phyloP scores from a whole-genome alignment of 1,140 invertebrate species.

The Pseudomyrmex sp. region DNA sequence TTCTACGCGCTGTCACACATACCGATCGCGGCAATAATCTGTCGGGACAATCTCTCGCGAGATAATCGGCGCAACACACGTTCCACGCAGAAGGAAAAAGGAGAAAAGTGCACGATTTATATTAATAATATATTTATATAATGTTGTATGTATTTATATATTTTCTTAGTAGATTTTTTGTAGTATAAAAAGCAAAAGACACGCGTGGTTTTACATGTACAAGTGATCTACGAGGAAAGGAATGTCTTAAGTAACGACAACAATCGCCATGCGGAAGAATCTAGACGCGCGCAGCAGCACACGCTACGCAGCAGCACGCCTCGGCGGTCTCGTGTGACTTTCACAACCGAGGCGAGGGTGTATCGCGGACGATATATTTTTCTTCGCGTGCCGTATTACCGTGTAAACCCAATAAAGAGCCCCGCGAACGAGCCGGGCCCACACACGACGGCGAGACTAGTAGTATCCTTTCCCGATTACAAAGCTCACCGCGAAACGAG shows the following conservation, averaged over 20 bases:
- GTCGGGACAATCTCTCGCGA: background rate
- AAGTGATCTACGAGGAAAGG: background rate
- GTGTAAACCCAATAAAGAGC: slow-evolving; percentile 74
- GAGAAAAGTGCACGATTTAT: background rate
- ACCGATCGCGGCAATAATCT: background rate
- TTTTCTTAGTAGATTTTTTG: too few relatives aligned
- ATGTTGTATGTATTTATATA: too few relatives aligned
- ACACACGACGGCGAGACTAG: slow-evolving; percentile 64
- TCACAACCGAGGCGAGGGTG: slow-evolving; percentile 43
- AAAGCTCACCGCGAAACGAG: slow-evolving; percentile 63
- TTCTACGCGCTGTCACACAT: background rate
- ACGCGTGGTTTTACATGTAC: background rate
- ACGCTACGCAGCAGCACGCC: background rate
- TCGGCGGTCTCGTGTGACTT: slow-evolving; percentile 49
- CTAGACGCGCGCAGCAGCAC: background rate
- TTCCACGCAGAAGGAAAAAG: background rate
- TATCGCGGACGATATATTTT: slow-evolving; percentile 68
- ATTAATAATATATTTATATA: too few relatives aligned
- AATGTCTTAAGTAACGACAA: slow-evolving; percentile 20
- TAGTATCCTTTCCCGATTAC: slow-evolving; percentile 62
- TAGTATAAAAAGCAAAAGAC: background rate
- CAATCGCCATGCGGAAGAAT: background rate
- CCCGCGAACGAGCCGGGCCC: slow-evolving; percentile 65
- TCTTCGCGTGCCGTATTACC: slow-evolving; percentile 68
- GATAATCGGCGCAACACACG: background rate